phyloP scores from a whole-genome alignment of 2,888 invertebrate species.

The Pharmacophagus antenor region DNA sequence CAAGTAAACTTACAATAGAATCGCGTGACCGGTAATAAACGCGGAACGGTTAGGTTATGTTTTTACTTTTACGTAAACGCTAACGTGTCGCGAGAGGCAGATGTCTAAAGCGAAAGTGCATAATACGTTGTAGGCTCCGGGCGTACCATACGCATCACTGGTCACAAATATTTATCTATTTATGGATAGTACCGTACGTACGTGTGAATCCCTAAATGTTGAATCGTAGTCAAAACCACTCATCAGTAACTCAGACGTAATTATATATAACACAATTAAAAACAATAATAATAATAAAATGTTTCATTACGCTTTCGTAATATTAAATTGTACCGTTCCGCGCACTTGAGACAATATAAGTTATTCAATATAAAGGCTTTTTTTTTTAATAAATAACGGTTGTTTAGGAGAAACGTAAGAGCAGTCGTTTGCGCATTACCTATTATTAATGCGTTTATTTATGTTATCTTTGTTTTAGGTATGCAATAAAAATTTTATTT shows the following conservation, averaged over 20 bases:
- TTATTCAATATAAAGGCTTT: neutral
- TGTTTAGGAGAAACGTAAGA: too few species aligned
- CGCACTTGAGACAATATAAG: neutral
- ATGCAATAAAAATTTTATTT: too few species aligned
- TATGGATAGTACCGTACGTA: neutral
- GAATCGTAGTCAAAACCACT: neutral
- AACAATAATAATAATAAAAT: neutral
- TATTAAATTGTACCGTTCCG: neutral
- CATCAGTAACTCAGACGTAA: neutral
- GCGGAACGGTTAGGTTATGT: conserved; percentile 3
- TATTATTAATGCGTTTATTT: too few species aligned
- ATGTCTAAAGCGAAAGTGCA: conserved; percentile 26
- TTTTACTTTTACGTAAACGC: conserved; percentile 16
- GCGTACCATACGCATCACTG: neutral
- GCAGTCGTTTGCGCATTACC: too few species aligned
- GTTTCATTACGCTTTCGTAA: neutral
- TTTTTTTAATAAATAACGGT: neutral
- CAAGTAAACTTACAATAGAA: neutral
- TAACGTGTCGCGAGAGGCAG: conserved; percentile 17
- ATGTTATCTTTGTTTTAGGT: too few species aligned
- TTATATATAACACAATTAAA: neutral
- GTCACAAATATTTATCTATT: neutral
- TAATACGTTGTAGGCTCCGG: neutral
- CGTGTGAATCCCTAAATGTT: neutral
- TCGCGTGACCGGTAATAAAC: neutral